Base-by-base conservation (phyloP, 2,113 vertebrate species). In the Dicerorhinus sumatrensis region DNA sequence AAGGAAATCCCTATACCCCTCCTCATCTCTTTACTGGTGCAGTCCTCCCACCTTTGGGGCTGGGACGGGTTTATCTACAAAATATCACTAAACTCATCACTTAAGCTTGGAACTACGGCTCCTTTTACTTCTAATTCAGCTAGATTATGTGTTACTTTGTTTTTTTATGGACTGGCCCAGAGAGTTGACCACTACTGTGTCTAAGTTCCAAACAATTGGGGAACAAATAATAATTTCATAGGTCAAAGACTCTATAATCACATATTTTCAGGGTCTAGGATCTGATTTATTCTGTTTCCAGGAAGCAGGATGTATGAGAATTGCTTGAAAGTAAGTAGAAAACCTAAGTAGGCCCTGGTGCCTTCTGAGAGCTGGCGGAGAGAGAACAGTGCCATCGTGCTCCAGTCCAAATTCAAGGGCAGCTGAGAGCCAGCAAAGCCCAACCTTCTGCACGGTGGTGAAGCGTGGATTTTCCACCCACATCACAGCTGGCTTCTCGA, bases 401-500 rank as follows among this genome's bases (percentile, higher is more conserved):
- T 65, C 76, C n/a, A 27, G 42, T 79, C 85, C 72, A 95, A 86
- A 85, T 91, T 46, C 8, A 81, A 63, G 76, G 84, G 82, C 73
- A 72, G 33, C 33, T 33, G 77, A 88, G n/a, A 96, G 77, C 46
- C 67, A 58, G 56, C 46, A 8, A 89, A 36, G 31, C 65, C 72
- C 62, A 80, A 62, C 58, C 67, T 95, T 96, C 79, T 48, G 3
- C 60, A 18, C 10, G 11, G n/a, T 10, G 36, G 73, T 18, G 56
- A 96, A 90, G 86, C 56, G 7, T 79, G 93, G 58, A 58, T 87
- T 87, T 96, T 46, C 85, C 72, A 70, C 96, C 89, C 96, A 95
- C 72, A 60, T 88, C 90, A 94, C 92, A 95, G 94, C 81, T 96
- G 96, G 91, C 85, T 95, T 91, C 76, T 92, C 2, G 3, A 80